A percentile compares a stretch with the other conserved stretches of the same genome.
Conservation (phyloP, 2,797 vertebrate species). For the Hoplostethus mediterraneus region DNA sequence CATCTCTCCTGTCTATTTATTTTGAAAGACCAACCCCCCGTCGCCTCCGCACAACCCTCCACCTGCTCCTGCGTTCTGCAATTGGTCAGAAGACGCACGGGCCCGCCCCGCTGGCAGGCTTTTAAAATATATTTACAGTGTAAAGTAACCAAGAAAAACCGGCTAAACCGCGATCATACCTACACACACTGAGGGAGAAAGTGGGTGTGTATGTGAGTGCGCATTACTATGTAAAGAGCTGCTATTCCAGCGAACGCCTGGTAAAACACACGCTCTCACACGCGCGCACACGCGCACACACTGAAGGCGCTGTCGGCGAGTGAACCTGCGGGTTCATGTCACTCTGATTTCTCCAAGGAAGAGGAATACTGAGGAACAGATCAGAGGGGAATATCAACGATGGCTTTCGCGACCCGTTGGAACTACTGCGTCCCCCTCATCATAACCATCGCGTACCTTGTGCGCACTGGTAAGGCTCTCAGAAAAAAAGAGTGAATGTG, state of each 20-base stretch:
- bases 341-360: conserved; percentile 74
- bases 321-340: conserved; percentile 82
- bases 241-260: conserved; percentile 52
- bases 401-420: conserved; percentile 81
- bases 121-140: conserved; percentile 80
- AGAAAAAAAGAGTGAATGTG: conserved; percentile 15
- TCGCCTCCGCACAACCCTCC: conserved; percentile 55
- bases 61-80: conserved; percentile 56
- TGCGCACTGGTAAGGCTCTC: conserved; percentile 81
- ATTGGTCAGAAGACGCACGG: conserved; percentile 67
- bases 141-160: conserved; percentile 79
- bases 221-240: conserved; percentile 69
- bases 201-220: conserved; percentile 44
- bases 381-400: conserved; percentile 71
- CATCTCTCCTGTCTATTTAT: conserved; percentile 29
- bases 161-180: conserved; percentile 49
- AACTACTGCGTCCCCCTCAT: conserved; percentile 82
- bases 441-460: conserved; percentile 69
- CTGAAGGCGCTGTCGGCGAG: conserved; percentile 67
- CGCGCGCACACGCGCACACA: conserved; percentile 32
- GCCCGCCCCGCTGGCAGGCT: conserved; percentile 63
- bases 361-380: conserved; percentile 73
- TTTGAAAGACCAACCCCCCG: conserved; percentile 47
- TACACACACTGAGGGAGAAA: conserved; percentile 34
- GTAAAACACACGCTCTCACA: conserved; percentile 47